These are phyloP conservation scores for Formica aserva DNA, from an alignment of 2,888 invertebrate genomes.

Conservation along the genomic window DNA sequence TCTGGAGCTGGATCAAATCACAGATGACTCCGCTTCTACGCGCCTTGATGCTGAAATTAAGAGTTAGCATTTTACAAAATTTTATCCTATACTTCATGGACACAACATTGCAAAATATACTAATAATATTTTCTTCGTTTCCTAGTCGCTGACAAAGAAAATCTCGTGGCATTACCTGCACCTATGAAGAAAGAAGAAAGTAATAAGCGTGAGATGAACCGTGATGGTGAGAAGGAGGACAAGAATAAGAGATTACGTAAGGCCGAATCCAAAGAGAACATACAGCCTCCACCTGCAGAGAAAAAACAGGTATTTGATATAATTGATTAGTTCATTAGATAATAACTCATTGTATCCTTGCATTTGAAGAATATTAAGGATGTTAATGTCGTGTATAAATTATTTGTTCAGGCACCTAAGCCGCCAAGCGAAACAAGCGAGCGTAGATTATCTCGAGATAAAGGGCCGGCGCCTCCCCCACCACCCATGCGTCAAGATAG, in stretches of 20 bases:
- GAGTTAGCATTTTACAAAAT: slow-evolving; percentile 85
- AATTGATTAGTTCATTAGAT: neutral
- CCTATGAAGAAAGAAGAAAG: slow-evolving; percentile 83
- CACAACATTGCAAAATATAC: slow-evolving; percentile 20
- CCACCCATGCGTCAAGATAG: slow-evolving; percentile 84
- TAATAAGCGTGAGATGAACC: slow-evolving; percentile 85
- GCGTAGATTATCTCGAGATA: slow-evolving; percentile 89
- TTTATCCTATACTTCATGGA: neutral
- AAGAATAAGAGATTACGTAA: slow-evolving; percentile 84
- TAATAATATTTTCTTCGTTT: slow-evolving; percentile 58
- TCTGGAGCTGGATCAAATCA: slow-evolving; percentile 92
- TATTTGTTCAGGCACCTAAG: slow-evolving; percentile 88
- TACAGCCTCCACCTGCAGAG: slow-evolving; percentile 79
- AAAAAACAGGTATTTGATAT: slow-evolving; percentile 82
- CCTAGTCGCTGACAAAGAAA: slow-evolving; percentile 86
- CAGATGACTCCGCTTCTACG: slow-evolving; percentile 95
- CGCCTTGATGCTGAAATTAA: slow-evolving; percentile 94
- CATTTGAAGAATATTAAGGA: neutral
- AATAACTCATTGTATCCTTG: neutral
- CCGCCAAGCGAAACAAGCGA: slow-evolving; percentile 85
- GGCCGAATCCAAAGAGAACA: slow-evolving; percentile 84
- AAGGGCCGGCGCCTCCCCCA: slow-evolving; percentile 93
- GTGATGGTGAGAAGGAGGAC: slow-evolving; percentile 84
- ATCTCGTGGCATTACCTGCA: slow-evolving; percentile 81
- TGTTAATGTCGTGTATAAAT: slow-evolving; percentile 10